Evolutionary conservation across 53 echinoderm and acorn worm genomes (phyloP).

Genomic region (Hippasteria phrygiana): DNA sequence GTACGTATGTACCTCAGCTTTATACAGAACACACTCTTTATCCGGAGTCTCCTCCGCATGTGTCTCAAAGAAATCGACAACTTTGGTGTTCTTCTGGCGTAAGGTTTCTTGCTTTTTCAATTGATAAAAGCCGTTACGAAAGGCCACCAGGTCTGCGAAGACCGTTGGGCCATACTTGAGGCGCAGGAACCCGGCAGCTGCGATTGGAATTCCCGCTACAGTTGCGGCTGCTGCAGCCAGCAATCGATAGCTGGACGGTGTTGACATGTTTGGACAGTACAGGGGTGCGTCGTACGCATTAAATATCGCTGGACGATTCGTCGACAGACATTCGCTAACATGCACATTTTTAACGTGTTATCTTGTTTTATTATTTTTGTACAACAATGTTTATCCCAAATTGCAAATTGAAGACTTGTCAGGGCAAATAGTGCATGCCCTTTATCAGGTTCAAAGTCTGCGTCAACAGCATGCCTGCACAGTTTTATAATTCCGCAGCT

Average conservation of each 20-base stretch:
- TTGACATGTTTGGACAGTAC: not conserved
- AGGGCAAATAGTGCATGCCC: too few relatives aligned
- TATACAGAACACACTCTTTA: constrained; percentile 66
- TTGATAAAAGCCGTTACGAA: not conserved
- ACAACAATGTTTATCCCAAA: too few relatives aligned
- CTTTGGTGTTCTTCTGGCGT: not conserved
- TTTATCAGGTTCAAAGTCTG: too few relatives aligned
- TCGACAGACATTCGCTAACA: too few relatives aligned
- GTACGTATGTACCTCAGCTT: constrained; percentile 62
- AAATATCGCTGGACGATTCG: too few relatives aligned
- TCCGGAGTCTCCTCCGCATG: constrained; percentile 38
- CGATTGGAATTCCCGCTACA: constrained; percentile 10
- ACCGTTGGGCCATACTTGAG: constrained; percentile 41
- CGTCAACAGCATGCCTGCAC: too few relatives aligned
- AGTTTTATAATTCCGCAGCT: too few relatives aligned
- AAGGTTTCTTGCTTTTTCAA: not conserved
- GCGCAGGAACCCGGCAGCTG: constrained; percentile 23
- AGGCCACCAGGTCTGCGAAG: not conserved
- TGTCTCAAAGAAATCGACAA: constrained; percentile 64
- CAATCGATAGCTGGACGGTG: not conserved
- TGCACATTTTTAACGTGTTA: too few relatives aligned
- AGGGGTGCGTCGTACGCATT: not conserved
- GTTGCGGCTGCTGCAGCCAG: not conserved
- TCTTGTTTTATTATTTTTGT: too few relatives aligned
- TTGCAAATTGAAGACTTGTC: too few relatives aligned